phyloP scores from a whole-genome alignment of 2,797 vertebrate species.

The Tragopan temminckii region DNA sequence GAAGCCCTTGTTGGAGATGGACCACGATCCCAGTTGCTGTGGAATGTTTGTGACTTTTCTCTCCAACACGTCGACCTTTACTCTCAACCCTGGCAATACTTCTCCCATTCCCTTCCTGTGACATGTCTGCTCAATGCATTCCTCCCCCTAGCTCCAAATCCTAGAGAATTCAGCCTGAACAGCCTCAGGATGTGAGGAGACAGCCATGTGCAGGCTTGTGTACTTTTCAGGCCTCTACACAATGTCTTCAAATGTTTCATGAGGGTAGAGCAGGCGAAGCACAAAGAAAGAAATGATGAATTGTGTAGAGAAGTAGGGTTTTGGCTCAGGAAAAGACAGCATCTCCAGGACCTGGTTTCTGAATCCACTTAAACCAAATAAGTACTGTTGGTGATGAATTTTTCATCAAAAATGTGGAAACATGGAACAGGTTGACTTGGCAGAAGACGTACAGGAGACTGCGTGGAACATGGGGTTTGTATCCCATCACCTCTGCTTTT shows the following conservation, averaged over 20 bases:
- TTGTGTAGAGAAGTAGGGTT: not conserved
- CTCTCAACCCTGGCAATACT: slow-evolving; percentile 8
- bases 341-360: slow-evolving; percentile 5
- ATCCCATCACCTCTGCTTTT: not conserved
- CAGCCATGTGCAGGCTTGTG: not conserved
- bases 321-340: slow-evolving; percentile 54
- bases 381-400: slow-evolving; percentile 10
- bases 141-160: slow-evolving; percentile 3
- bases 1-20: slow-evolving; percentile 72
- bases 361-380: slow-evolving; percentile 51
- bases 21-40: slow-evolving; percentile 60
- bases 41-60: slow-evolving; percentile 42
- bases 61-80: not conserved
- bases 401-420: slow-evolving; percentile 2
- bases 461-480: not conserved
- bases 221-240: not conserved
- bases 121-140: not conserved
- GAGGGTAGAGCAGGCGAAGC: not conserved
- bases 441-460: not conserved
- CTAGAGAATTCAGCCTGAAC: not conserved
- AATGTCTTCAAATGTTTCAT: slow-evolving; percentile 16
- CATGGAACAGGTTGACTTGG: not conserved
- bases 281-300: slow-evolving; percentile 35
- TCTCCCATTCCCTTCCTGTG: not conserved
- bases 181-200: slow-evolving; percentile 22